Evolutionary conservation across 2,113 vertebrate genomes (phyloP), one percentile per base, ranked within the genome.

Genomic region (Calyptommatus sinebrachiatus): DNA sequence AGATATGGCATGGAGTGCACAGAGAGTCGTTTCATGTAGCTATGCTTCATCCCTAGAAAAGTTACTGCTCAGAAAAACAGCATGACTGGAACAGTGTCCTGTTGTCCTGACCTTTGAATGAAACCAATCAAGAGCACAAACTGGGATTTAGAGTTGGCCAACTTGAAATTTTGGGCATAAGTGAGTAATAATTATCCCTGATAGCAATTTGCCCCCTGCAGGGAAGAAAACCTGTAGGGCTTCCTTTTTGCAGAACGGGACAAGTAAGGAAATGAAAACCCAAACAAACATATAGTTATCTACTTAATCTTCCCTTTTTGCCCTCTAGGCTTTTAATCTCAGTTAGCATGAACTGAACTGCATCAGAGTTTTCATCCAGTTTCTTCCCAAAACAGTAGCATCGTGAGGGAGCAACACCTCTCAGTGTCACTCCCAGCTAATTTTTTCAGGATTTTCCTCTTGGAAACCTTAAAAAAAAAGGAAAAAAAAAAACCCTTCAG

Each of bases 61-160:
- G 29, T 5, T 18, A 24, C 65, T 20, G 5, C 28, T 67, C 29
- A 31, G 29, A 67, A 29, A 67, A 31, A 7, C 8, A 16, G 28
- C 3, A 67, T 7, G 28, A 29, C 12, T 18, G 35, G 24, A n/a
- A 46, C 16, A 24, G 61, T 68, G 4, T 57, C 24, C 12, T 8
- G n/a, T 57, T 26, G 21, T 77, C 7, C 63, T 77, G 18, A 60
- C 24, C 35, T 12, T 0, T 35, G 24, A 61, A 57, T 87, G 78
- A 82, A 85, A 88, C 84, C 90, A 85, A 71, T 89, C 86, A 84
- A 91, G 93, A 83, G 93, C 5, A 18, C 93, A 92, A 94, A 93
- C 95, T 94, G 94, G 82, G 80, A 92, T 90, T 89, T 90, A 71
- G 88, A 85, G 81, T 76, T 77, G 76, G 89, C 83, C 71, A 86